phyloP scores from a whole-genome alignment of 2,113 vertebrate genomes.

The Lepisosteus oculatus region DNA sequence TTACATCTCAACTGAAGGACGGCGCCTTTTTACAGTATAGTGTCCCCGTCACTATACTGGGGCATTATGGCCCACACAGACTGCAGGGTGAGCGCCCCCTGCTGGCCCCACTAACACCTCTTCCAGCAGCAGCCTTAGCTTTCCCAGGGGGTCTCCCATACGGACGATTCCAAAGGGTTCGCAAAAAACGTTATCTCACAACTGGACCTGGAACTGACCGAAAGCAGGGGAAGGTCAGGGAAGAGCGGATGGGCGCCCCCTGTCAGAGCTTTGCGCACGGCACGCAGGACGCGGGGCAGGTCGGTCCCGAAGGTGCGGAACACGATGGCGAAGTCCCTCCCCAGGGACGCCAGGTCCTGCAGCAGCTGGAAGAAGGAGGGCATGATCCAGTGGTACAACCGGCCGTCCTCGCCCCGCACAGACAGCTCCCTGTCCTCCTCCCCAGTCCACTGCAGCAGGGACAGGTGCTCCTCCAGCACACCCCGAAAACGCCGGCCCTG shows the following conservation, averaged over 20 bases:
- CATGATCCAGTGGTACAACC: conserved; percentile 77
- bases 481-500: conserved; percentile 62
- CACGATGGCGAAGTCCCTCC: conserved; percentile 64
- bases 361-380: conserved; percentile 85
- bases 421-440: conserved; percentile 61
- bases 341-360: conserved; percentile 57
- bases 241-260: conserved; percentile 77
- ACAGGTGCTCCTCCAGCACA: conserved; percentile 64
- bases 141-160: no score
- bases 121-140: no score
- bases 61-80: no score
- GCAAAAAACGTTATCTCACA: no score
- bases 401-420: conserved; percentile 57
- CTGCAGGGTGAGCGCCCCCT: no score
- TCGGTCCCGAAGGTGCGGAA: conserved; percentile 83
- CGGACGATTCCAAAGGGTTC: no score
- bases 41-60: no score
- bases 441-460: conserved; percentile 71
- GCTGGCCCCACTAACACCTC: no score
- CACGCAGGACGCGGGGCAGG: conserved; percentile 62
- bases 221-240: conserved; percentile 63
- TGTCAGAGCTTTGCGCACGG: conserved; percentile 54
- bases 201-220: conserved; percentile 39
- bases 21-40: no score
- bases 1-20: no score